phyloP scores from a whole-genome alignment of 2,113 vertebrate species.

The Dipodomys stephensi region DNA sequence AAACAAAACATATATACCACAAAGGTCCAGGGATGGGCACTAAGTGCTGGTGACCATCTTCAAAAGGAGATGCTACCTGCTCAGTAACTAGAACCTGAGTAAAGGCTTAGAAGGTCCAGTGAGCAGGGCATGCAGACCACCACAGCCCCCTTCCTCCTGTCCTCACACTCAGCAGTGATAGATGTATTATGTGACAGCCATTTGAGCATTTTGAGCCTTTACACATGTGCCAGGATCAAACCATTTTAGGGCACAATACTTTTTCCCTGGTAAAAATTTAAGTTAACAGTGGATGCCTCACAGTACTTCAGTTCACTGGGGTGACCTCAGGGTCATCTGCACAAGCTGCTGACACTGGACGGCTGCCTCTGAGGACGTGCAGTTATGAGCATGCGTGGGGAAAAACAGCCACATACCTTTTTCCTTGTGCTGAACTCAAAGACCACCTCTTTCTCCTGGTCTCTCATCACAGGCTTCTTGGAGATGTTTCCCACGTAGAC shows the following conservation, averaged over 20 bases:
- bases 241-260: too few relatives aligned
- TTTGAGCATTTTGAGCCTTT: neutral
- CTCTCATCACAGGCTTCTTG: constrained; percentile 91
- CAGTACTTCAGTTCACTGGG: too few relatives aligned
- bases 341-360: fast-evolving
- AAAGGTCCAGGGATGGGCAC: too few relatives aligned
- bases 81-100: too few relatives aligned
- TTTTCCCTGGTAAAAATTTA: too few relatives aligned
- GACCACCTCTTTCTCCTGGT: constrained; percentile 94
- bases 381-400: fast-evolving
- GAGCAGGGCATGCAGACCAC: too few relatives aligned
- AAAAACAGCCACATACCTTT: constrained; percentile 85
- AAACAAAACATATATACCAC: neutral
- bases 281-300: too few relatives aligned
- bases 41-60: fast-evolving
- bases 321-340: too few relatives aligned
- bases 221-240: neutral
- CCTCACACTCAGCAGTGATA: too few relatives aligned
- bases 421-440: constrained; percentile 88
- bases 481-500: constrained; percentile 90
- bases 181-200: neutral
- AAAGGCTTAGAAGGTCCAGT: too few relatives aligned
- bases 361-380: neutral
- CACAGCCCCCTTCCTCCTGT: too few relatives aligned
- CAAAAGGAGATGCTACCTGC: too few relatives aligned